Base-by-base conservation (phyloP, 1,140 invertebrate genomes). In the Tetragnatha versicolor region DNA sequence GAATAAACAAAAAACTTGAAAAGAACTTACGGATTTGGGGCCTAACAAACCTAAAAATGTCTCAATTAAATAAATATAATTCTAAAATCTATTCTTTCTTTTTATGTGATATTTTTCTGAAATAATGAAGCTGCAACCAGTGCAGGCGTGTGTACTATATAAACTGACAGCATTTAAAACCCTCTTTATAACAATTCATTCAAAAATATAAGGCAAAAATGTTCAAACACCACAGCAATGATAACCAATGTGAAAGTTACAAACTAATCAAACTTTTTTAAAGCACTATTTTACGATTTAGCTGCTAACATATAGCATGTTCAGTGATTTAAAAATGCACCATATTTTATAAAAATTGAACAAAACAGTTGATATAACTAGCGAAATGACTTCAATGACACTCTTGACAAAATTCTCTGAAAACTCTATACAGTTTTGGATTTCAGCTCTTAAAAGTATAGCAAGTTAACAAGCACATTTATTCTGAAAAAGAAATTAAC, bases 61-160 rank as follows among this genome's bases (percentile, higher is more conserved):
- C 17, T 20, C 17, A 53, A 10, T 22, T 20, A 53, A 25, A n/a
- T 10, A 27, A 55, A 55, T 29, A 55, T 55, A 55, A 55, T 29
- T 25, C 51, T 55, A 55, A 55, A 55, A 55, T 55, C 31, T 29
- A 29, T 25, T 10, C 31, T 29, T 14, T 55, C 25, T 29, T n/a
- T 14, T 12, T 25, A 25, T 17, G 58, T 33, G 33, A 35, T 39
- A 25, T 65, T 65, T 33, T 65, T 27, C 17, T 27, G 37, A 55
- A 22, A 25, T 25, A 27, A 12, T 33, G 35, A 20, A 60, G 58
- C 72, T 75, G 72, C 72, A 75, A 35, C 72, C 72, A 75, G 72
- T 61, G 58, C 55, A 63, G 58, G 37, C 58, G 35, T 49, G 33
- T 53, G 25, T 45, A 31, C 39, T 47, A 47, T 53, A 45, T 33